These are phyloP conservation scores for Cygnus buccinator DNA, from an alignment of 2,113 vertebrate species.

Conservation along the genomic window DNA sequence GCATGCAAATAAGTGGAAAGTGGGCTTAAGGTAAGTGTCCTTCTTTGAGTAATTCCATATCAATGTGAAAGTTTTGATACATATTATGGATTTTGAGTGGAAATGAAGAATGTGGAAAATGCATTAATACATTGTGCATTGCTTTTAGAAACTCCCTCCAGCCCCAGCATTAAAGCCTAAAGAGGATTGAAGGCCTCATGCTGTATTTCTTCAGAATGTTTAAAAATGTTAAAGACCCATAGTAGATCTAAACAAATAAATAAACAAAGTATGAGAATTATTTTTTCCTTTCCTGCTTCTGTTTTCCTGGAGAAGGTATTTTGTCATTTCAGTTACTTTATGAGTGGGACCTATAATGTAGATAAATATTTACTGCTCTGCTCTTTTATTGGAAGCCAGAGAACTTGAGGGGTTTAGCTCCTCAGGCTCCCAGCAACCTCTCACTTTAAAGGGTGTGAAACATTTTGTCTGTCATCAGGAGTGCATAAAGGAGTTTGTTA, in stretches of 20 bases:
- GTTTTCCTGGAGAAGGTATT: background rate
- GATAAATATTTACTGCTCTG: constrained; percentile 61
- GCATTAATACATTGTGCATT: background rate
- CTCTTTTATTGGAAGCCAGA: constrained; percentile 57
- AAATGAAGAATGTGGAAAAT: background rate
- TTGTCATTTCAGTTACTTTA: background rate
- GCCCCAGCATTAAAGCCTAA: background rate
- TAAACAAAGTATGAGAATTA: background rate
- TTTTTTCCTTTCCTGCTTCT: background rate
- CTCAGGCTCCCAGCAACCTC: constrained; percentile 44
- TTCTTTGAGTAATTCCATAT: background rate
- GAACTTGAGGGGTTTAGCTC: constrained; percentile 24
- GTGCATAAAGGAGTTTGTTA: constrained; percentile 47
- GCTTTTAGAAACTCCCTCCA: background rate
- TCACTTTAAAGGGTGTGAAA: constrained; percentile 31
- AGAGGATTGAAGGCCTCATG: background rate
- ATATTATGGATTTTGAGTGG: background rate
- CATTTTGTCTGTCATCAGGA: constrained; percentile 66
- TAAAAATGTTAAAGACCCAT: background rate
- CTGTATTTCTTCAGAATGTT: background rate
- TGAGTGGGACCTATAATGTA: background rate
- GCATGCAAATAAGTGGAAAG: background rate
- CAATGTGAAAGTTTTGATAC: background rate
- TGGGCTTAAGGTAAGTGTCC: background rate
- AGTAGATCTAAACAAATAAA: background rate